Base-by-base conservation (phyloP, 2,113 vertebrate species). In the Heliornis fulica region DNA sequence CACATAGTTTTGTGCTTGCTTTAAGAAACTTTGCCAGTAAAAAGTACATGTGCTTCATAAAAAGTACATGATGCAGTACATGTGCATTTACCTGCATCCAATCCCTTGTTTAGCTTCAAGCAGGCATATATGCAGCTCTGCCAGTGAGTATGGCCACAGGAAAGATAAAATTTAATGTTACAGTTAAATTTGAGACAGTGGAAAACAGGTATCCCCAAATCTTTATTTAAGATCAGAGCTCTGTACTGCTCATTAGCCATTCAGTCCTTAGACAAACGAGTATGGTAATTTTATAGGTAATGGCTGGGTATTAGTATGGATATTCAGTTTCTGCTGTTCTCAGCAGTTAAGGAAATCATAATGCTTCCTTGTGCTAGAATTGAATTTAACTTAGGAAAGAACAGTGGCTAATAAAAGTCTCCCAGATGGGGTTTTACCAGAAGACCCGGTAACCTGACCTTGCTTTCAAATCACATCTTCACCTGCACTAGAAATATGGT, bases 21-120 rank as follows among this genome's bases (percentile, higher is more conserved):
- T 74, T 66, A 81, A 68, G 51, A 85, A 93, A 54, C 21, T 5
- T 59, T 65, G 10, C 54, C n/a, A 51, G 21, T 72, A 61, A 78
- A 86, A 89, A 69, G 65, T 29, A 32, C 0, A 18, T 0, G 0
- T 23, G 15, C 25, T n/a, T n/a, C n/a, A n/a, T 72, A 61, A 78
- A 86, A 89, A 69, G 65, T 29, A 32, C 0, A 18, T 0, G 0
- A n/a, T 23, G 15, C 25, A n/a, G n/a, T n/a, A n/a, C n/a, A 22
- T 0, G 0, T 23, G 14, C 22, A 53, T 57, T 87, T 76, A 50
- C 28, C 40, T 83, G 5, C 36, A 50, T 34, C 11, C 15, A 65
- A 11, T 50, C 13, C 9, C 19, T 17, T 71, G 13, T 46, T 71
- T 71, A 86, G 59, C 29, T 53, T 90, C 34, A 76, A 83, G 20